Evolutionary conservation across 2,797 vertebrate species (phyloP).

Genomic region (Tolypeutes matacus): DNA sequence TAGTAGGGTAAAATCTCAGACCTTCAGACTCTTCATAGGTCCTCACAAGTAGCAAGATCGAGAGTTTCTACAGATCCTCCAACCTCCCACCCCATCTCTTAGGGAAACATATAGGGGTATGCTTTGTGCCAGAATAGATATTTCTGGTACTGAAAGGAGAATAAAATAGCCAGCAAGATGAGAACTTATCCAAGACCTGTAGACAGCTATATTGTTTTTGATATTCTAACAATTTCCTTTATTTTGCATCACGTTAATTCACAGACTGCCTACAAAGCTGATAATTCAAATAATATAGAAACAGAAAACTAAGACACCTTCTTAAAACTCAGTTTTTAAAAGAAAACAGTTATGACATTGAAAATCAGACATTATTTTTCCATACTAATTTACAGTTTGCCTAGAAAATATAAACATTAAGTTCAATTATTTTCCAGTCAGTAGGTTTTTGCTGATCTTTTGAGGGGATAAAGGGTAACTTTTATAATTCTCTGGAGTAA

Average conservation of each 20-base stretch:
- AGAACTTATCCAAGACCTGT: background rate
- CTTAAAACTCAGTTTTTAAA: constrained; percentile 26
- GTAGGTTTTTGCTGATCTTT: background rate
- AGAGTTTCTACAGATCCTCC: background rate
- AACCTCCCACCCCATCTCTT: background rate
- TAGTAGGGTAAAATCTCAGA: background rate
- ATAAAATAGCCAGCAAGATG: background rate
- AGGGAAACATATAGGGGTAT: background rate
- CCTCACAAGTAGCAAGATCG: background rate
- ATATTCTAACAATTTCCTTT: background rate
- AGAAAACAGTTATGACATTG: constrained; percentile 14
- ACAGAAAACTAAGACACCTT: constrained; percentile 26
- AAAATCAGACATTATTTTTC: constrained; percentile 6
- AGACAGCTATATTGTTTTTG: background rate
- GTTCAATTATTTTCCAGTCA: constrained; percentile 38
- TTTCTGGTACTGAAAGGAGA: background rate
- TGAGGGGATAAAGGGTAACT: background rate
- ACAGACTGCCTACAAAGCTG: background rate
- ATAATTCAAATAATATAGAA: constrained; percentile 11
- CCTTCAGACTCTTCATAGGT: background rate
- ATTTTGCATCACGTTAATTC: background rate
- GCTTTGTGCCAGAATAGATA: background rate
- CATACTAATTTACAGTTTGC: constrained; percentile 34
- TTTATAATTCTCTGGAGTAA: background rate
- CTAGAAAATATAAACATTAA: constrained; percentile 56